Conservation (phyloP, 2,797 vertebrate genomes). For the Cynodonichthys magdalenae region DNA sequence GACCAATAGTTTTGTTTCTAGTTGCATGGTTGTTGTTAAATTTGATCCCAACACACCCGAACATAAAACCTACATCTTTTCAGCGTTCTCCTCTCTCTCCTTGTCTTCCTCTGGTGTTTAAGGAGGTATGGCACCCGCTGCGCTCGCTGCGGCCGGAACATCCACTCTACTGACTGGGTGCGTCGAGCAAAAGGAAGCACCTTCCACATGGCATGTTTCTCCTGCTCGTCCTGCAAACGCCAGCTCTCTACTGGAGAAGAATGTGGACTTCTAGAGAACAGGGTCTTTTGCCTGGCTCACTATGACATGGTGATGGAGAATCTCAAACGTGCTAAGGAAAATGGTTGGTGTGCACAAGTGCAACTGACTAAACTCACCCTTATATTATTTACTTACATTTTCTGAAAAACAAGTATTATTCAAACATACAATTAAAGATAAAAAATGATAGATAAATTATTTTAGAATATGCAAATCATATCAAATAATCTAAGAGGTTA, state of each 20-base stretch:
- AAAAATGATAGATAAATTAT: too few relatives aligned
- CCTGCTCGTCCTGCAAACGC: slow-evolving; percentile 94
- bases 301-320: slow-evolving; percentile 94
- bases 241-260: slow-evolving; percentile 96
- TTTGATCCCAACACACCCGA: too few relatives aligned
- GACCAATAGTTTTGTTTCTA: too few relatives aligned
- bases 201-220: slow-evolving; percentile 95
- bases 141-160: slow-evolving; percentile 94
- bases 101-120: not conserved
- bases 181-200: slow-evolving; percentile 92
- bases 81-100: not conserved
- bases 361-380: too few relatives aligned
- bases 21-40: too few relatives aligned
- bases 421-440: too few relatives aligned
- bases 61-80: too few relatives aligned
- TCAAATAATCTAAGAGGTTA: too few relatives aligned
- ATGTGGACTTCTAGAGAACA: slow-evolving; percentile 92
- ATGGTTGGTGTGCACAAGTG: slow-evolving; percentile 77
- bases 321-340: slow-evolving; percentile 90
- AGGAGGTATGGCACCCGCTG: slow-evolving; percentile 96
- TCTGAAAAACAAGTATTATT: too few relatives aligned
- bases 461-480: too few relatives aligned
- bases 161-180: slow-evolving; percentile 95
- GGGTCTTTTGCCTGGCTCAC: slow-evolving; percentile 91
- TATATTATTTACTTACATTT: too few relatives aligned